A percentile compares a stretch with the other conserved stretches of the same genome.
These are phyloP conservation scores for Melopsittacus undulatus DNA, from an alignment of 2,797 vertebrate genomes.

Conservation along the genomic window DNA sequence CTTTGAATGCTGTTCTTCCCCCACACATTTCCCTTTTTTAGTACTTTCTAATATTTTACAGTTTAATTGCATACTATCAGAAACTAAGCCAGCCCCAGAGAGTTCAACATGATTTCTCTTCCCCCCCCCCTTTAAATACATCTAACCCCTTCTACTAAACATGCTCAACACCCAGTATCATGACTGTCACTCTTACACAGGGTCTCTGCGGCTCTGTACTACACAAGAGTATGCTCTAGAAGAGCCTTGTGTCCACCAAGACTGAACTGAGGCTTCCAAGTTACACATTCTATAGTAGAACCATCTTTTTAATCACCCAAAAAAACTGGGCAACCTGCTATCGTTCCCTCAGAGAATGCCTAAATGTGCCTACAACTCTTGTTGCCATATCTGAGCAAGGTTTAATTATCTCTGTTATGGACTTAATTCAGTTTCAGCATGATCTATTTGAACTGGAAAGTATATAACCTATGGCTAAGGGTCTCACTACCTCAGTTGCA, in stretches of 20 bases:
- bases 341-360: not conserved
- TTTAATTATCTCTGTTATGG: not conserved
- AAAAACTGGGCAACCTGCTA: not conserved
- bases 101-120: not conserved
- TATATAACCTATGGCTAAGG: rapidly evolving
- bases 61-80: not conserved
- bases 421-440: not conserved
- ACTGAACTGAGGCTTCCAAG: not conserved
- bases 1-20: not conserved
- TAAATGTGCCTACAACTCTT: rapidly evolving
- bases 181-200: not conserved
- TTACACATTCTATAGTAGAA: not conserved
- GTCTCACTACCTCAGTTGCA: rapidly evolving
- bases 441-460: not conserved
- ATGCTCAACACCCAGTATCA: not conserved
- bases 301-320: not conserved
- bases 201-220: not conserved
- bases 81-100: not conserved
- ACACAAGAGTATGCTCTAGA: not conserved
- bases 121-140: not conserved
- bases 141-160: not conserved
- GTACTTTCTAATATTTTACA: not conserved
- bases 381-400: rapidly evolving
- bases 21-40: not conserved
- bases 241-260: not conserved